phyloP scores from a whole-genome alignment of 2,797 vertebrate genomes.

The Onychomys arenicola region DNA sequence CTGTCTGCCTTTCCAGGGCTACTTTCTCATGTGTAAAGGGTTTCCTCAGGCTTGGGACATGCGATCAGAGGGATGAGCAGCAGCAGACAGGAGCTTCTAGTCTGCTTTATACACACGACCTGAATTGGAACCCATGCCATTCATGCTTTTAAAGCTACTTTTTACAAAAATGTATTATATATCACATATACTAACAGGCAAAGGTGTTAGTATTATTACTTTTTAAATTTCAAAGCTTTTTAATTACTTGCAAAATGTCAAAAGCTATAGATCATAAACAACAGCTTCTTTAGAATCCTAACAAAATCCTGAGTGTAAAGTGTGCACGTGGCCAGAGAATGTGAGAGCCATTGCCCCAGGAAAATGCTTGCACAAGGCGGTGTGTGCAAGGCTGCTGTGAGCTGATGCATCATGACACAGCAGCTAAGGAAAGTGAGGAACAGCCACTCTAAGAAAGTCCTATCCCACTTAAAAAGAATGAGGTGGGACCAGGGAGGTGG shows the following conservation, averaged over 20 bases:
- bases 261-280: not conserved
- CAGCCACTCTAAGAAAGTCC: not conserved
- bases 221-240: not conserved
- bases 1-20: not conserved
- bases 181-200: not conserved
- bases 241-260: not conserved
- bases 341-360: not conserved
- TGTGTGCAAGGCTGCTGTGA: not conserved
- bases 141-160: conserved; percentile 14
- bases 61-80: not conserved
- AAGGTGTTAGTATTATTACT: not conserved
- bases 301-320: not conserved
- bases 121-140: not conserved
- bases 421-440: not conserved
- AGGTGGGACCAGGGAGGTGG: not conserved
- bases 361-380: not conserved
- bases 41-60: not conserved
- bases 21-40: not conserved
- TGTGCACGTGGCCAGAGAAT: not conserved
- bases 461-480: not conserved
- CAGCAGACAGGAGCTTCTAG: not conserved
- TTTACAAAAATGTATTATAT: not conserved
- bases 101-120: not conserved
- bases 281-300: not conserved
- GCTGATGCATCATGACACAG: not conserved